Base-by-base conservation (phyloP, 2,888 invertebrate species). In the Cabera pusaria region DNA sequence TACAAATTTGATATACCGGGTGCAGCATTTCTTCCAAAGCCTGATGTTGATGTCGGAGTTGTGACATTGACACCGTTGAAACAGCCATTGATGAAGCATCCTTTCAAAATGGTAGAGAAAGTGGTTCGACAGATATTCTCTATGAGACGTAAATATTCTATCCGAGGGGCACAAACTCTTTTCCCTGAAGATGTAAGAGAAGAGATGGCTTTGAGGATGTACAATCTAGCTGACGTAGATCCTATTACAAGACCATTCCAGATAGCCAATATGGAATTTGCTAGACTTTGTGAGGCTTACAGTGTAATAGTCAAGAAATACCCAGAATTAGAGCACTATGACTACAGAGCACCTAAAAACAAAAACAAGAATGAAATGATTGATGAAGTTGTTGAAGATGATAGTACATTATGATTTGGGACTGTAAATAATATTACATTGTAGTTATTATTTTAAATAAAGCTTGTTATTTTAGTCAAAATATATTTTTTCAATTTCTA, bases 1-100 rank as follows among this genome's bases (percentile, higher is more conserved):
- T 91, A 97, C 34, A 93, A 94, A 66, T 98, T 98, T 76, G 92
- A 93, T 37, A 98, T 99, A 64, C 93, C 96, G 3, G 98, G 98
- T 60, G 90, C 86, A 52, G 95, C 96, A 0, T 99, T 99, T 85
- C 91, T 98, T 14, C 99, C 99, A 0, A 93, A 95, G 66, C 99
- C 99, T 0, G 93, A 99, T 46, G 98, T 99, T 2, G 98, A 99
- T 89, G 99, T 98, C 0, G 98, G 97, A 6, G 96, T 99, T 1
- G 97, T 99, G 0, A 94, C 94, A 26, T 90, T 99, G 26, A 91
- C 93, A 6, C 99, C 99, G 0, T 76, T 94, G 4, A 92, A 92
- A 53, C 73, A 90, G 25, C 98, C 99, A 0, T 79, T 92, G 27
- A 88, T 92, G 9, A 94, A 96, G 6, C 88, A 95, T 18, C 95